Evolutionary conservation across 2,797 vertebrate species (phyloP).

Genomic region (Labroides dimidiatus): DNA sequence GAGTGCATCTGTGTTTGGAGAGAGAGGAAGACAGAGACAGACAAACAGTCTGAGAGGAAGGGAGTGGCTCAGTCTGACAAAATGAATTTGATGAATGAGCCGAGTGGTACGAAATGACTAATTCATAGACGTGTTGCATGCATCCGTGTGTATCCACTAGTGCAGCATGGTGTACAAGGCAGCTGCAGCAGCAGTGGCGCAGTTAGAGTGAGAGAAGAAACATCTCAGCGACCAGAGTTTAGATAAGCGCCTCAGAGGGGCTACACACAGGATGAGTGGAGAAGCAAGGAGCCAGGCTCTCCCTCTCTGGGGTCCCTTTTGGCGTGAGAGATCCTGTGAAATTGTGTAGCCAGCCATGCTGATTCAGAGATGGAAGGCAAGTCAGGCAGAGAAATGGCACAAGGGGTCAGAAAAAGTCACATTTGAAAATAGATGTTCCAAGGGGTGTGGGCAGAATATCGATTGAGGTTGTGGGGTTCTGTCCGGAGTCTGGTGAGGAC

Average conservation of each 20-base stretch:
- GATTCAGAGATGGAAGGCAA: slow-evolving; percentile 71
- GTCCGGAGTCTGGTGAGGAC: slow-evolving; percentile 69
- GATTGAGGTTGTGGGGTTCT: slow-evolving; percentile 54
- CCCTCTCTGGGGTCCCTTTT: slow-evolving; percentile 75
- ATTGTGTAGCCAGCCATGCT: slow-evolving; percentile 76
- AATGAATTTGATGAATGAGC: slow-evolving; percentile 78
- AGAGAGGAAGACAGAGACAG: slow-evolving; percentile 42
- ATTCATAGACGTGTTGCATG: slow-evolving; percentile 78
- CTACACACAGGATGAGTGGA: slow-evolving; percentile 53
- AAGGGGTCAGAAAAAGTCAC: slow-evolving; percentile 70
- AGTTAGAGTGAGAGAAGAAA: slow-evolving; percentile 56
- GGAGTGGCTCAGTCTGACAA: slow-evolving; percentile 77
- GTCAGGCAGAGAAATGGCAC: slow-evolving; percentile 74
- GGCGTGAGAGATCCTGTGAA: slow-evolving; percentile 75
- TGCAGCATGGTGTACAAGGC: slow-evolving; percentile 47
- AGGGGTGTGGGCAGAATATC: slow-evolving; percentile 66
- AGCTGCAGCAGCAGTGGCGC: slow-evolving; percentile 30
- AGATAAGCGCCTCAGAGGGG: slow-evolving; percentile 70
- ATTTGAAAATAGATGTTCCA: slow-evolving; percentile 65
- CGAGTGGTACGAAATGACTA: slow-evolving; percentile 76
- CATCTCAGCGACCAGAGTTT: slow-evolving; percentile 65
- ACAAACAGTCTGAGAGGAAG: slow-evolving; percentile 75
- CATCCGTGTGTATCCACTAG: slow-evolving; percentile 68
- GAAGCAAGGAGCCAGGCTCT: slow-evolving; percentile 59
- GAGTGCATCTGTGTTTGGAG: slow-evolving; percentile 30